These are phyloP conservation scores for Temnothorax curvispinosus DNA, from an alignment of 1,140 invertebrate species.

Conservation along the genomic window DNA sequence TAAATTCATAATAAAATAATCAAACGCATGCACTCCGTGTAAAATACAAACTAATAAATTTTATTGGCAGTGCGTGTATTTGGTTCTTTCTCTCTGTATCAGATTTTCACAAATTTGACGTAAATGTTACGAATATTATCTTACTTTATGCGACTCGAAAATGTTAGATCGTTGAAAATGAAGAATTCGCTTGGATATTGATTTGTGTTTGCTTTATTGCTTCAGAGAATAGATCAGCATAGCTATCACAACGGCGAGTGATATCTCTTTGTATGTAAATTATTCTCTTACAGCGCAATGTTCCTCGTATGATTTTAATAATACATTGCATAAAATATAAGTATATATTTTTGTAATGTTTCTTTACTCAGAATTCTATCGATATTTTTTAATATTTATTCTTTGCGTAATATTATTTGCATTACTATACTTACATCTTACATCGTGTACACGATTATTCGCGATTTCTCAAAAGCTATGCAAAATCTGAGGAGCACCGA, in stretches of 20 bases:
- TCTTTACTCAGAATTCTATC: neutral
- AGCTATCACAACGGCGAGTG: neutral
- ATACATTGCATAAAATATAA: neutral
- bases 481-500: neutral
- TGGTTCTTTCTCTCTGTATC: neutral
- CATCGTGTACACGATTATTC: neutral
- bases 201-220: neutral
- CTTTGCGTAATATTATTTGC: neutral
- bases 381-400: neutral
- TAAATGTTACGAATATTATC: neutral
- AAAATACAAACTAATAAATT: conserved; percentile 24
- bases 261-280: neutral
- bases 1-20: neutral
- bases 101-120: neutral
- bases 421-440: no score
- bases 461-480: neutral
- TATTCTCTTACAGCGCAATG: neutral
- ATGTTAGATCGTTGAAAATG: neutral
- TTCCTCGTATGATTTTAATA: neutral
- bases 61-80: neutral
- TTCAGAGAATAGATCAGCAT: neutral
- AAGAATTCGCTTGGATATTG: neutral
- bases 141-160: neutral
- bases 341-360: neutral
- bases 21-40: neutral